Conservation (phyloP, 2,888 invertebrate genomes). For the Cerastis rubricosa region DNA sequence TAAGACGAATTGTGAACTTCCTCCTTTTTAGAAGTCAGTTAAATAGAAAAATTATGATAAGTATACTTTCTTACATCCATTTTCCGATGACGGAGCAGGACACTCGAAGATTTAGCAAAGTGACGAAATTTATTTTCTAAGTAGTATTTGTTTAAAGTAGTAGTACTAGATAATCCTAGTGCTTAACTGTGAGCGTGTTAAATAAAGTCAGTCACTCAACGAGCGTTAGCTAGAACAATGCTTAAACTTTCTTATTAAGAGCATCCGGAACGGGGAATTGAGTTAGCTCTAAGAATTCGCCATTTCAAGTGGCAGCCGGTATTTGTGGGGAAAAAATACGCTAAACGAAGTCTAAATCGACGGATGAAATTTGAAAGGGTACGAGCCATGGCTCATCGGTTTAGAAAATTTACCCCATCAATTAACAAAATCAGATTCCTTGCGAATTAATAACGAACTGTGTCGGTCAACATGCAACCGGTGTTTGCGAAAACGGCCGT, state of each 20-base stretch:
- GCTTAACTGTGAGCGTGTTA: neutral
- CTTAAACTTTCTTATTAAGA: neutral
- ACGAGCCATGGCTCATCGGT: neutral
- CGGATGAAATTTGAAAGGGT: neutral
- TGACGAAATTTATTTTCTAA: neutral
- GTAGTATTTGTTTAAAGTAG: too few species aligned
- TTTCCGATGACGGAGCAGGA: neutral
- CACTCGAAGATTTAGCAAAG: neutral
- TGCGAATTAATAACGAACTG: too few species aligned
- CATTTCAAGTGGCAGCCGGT: neutral
- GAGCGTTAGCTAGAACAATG: neutral
- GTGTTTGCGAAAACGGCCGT: too few species aligned
- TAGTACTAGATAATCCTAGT: too few species aligned
- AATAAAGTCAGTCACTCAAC: neutral
- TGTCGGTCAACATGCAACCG: too few species aligned
- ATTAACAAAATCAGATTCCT: too few species aligned
- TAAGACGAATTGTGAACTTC: too few species aligned
- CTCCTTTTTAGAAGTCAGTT: too few species aligned
- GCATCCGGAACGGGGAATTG: neutral
- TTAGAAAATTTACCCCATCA: too few species aligned
- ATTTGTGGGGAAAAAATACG: neutral
- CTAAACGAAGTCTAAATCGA: neutral
- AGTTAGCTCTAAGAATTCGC: conserved; percentile 8
- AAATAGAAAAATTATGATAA: too few species aligned
- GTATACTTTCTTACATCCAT: too few species aligned